Evolutionary conservation across 2,113 vertebrate species (phyloP).

Genomic region (Myotis yumanensis): DNA sequence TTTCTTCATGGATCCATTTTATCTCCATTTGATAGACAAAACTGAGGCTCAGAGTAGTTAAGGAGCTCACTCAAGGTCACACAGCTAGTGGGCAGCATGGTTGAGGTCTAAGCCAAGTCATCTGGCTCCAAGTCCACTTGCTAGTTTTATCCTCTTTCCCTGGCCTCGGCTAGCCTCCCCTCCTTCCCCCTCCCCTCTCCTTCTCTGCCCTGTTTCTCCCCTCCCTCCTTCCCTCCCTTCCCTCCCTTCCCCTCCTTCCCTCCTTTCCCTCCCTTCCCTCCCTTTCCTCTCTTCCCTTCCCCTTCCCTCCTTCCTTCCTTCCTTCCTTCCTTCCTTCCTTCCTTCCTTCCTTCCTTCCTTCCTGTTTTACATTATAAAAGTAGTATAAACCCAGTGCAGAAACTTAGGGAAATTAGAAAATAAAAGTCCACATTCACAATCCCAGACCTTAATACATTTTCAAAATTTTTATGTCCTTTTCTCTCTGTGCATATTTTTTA

Average conservation of each 20-base stretch:
- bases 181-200: too few relatives aligned
- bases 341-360: background rate
- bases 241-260: too few relatives aligned
- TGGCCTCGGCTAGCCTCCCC: background rate
- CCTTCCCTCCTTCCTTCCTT: background rate
- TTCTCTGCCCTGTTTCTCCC: too few relatives aligned
- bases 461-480: background rate
- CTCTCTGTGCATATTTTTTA: background rate
- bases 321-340: background rate
- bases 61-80: background rate
- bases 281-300: rapidly evolving
- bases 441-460: background rate
- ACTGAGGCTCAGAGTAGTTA: background rate
- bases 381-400: background rate
- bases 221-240: rapidly evolving
- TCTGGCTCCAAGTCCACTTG: background rate
- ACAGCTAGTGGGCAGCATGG: background rate
- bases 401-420: background rate
- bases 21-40: background rate
- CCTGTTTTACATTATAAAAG: background rate
- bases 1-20: background rate
- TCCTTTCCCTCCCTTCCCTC: rapidly evolving
- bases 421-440: background rate
- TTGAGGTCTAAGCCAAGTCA: background rate
- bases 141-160: background rate